Evolutionary conservation across 2,797 vertebrate species (phyloP), one percentile per base, ranked within the genome.

Genomic region (Hapalemur alaotrensis): DNA sequence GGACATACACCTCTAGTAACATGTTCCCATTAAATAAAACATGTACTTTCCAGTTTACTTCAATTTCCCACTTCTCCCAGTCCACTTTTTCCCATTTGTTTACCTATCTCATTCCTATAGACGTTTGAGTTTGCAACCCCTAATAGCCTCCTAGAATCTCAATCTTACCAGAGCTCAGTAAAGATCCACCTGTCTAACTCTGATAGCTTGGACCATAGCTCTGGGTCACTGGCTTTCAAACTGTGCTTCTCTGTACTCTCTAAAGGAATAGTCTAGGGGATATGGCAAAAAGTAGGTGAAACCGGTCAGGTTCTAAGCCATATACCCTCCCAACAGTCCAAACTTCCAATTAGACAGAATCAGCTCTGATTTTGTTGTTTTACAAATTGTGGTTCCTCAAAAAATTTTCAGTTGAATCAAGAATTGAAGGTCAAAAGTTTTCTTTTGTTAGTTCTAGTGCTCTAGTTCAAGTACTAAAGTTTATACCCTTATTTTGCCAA

Each of bases 321-420:
- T 54, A 22, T 6, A 41, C 12, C n/a, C 4, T 78, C 22, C 63
- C 57, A 57, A 22, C 18, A 65, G 70, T 46, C 50, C 67, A 63
- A 54, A 91, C 48, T 89, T 85, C 25, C 61, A 25, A 81, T 79
- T 52, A 80, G 85, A 59, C 23, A 87, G 28, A 83, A 88, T 59
- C 76, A 78, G 65, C 73, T 90, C 69, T 95, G 3, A 50, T 79
- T 67, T 89, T 23, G 59, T 84, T 95, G 5, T 89, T 95, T 63
- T 52, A 69, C 20, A 0, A 91, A 54, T 22, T 91, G 10, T 73
- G 13, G 30, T 75, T 95, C 41, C 38, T 83, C 7, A 43, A 69
- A 73, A 96, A 83, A 41, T 8, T 23, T 83, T 96, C 30, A 79
- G 0, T 65, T 91, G 50, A 96, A 67, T 89, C 69, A 69, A 73